These are phyloP conservation scores for Stratiolaelaps scimitus DNA, from an alignment of 1,140 invertebrate genomes.

Conservation along the genomic window DNA sequence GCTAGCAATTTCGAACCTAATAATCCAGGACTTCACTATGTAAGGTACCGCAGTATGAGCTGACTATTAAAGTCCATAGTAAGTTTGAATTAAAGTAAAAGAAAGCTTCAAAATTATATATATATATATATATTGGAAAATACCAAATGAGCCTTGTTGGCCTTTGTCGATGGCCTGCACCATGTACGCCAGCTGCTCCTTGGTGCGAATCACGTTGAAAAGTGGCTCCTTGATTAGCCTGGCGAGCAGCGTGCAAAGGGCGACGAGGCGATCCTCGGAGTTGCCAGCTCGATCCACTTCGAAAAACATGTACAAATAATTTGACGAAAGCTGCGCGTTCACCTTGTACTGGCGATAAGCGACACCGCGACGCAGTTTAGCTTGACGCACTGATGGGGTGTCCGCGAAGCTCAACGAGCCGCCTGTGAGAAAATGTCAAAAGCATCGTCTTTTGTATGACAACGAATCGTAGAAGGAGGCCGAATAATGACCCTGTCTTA, in stretches of 20 bases:
- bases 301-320: constrained; percentile 12
- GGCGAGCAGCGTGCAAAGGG: neutral
- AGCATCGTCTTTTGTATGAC: no score
- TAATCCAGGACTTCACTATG: no score
- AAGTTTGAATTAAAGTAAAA: no score
- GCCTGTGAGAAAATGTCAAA: neutral
- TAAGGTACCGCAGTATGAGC: no score
- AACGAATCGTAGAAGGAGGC: no score
- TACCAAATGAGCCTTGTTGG: constrained; percentile 14
- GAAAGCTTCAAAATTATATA: no score
- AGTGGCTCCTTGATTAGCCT: constrained; percentile 23
- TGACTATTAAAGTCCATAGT: no score
- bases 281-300: constrained; percentile 13
- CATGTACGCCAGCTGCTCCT: constrained; percentile 21
- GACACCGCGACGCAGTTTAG: neutral
- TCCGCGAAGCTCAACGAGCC: neutral
- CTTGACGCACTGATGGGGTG: constrained; percentile 8
- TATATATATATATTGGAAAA: neutral
- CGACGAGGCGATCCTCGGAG: constrained; percentile 16
- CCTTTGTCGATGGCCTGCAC: constrained; percentile 12
- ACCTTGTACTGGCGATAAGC: constrained; percentile 17
- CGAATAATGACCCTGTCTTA: no score
- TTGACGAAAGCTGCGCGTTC: constrained; percentile 15
- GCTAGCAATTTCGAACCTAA: no score
- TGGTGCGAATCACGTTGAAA: constrained; percentile 25